Conservation (phyloP, 2,888 invertebrate genomes). For the Acanthacorydalis orientalis region DNA sequence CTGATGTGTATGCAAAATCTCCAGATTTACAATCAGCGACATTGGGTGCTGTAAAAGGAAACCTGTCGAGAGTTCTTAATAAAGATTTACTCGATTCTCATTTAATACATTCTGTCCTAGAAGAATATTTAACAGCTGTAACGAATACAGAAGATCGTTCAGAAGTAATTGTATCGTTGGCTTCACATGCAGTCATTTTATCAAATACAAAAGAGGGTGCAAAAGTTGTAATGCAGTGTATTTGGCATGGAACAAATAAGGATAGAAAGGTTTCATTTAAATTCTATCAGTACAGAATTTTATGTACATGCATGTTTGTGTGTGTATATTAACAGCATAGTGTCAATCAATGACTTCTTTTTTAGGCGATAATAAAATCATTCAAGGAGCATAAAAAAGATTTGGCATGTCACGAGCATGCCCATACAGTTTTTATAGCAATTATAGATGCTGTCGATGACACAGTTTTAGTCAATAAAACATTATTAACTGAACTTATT, state of each 20-base stretch:
- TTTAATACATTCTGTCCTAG: conserved; percentile 64
- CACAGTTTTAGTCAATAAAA: conserved; percentile 76
- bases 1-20: conserved; percentile 51
- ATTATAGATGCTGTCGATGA: conserved; percentile 85
- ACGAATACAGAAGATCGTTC: conserved; percentile 40
- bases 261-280: conserved; percentile 57
- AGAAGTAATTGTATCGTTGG: conserved; percentile 59
- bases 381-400: conserved; percentile 71
- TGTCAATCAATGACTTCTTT: conserved; percentile 10
- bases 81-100: conserved; percentile 48
- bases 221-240: conserved; percentile 62
- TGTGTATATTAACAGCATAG: not conserved
- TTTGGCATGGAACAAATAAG: conserved; percentile 75
- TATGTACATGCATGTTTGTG: too few species aligned
- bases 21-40: conserved; percentile 55
- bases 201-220: conserved; percentile 69
- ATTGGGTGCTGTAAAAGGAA: conserved; percentile 53
- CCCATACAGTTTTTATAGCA: conserved; percentile 64
- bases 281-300: not conserved
- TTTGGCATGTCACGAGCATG: conserved; percentile 72
- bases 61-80: conserved; percentile 51
- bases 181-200: conserved; percentile 42
- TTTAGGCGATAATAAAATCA: conserved; percentile 65
- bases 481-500: conserved; percentile 52
- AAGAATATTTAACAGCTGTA: conserved; percentile 66